phyloP scores from a whole-genome alignment of 2,113 vertebrate genomes.

The Malurus elegans region DNA sequence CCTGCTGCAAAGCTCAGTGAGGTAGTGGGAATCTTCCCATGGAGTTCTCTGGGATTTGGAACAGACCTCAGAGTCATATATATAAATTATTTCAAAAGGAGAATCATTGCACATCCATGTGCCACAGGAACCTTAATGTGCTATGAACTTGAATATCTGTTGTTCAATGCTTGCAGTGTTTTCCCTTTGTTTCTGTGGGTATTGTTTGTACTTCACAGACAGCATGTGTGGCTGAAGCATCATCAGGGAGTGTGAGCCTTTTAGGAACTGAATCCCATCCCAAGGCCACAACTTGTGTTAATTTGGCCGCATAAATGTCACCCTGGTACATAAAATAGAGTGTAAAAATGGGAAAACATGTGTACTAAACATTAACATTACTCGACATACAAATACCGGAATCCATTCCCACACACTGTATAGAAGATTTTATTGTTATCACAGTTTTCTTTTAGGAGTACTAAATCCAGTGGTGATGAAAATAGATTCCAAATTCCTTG shows the following conservation, averaged over 20 bases:
- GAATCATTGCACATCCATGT: background rate
- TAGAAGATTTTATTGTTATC: background rate
- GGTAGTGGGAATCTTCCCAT: background rate
- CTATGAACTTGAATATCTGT: background rate
- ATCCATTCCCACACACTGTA: background rate
- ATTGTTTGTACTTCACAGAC: background rate
- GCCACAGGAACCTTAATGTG: background rate
- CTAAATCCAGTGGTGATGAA: background rate
- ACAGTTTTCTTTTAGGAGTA: background rate
- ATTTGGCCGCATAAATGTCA: background rate
- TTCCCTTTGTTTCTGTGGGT: slow-evolving; percentile 5
- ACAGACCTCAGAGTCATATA: background rate
- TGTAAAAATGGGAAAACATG: background rate
- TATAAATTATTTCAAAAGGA: slow-evolving; percentile 3
- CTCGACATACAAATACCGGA: background rate
- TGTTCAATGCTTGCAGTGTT: background rate
- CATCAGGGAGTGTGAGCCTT: background rate
- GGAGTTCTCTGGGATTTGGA: background rate
- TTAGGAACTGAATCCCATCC: background rate
- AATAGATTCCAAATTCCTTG: background rate
- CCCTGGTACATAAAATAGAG: background rate
- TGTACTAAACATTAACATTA: background rate
- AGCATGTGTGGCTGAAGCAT: background rate
- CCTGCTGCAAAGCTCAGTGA: background rate
- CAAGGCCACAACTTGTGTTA: background rate